Conservation (phyloP, 2,888 invertebrate genomes). For the Norana najaformis region DNA sequence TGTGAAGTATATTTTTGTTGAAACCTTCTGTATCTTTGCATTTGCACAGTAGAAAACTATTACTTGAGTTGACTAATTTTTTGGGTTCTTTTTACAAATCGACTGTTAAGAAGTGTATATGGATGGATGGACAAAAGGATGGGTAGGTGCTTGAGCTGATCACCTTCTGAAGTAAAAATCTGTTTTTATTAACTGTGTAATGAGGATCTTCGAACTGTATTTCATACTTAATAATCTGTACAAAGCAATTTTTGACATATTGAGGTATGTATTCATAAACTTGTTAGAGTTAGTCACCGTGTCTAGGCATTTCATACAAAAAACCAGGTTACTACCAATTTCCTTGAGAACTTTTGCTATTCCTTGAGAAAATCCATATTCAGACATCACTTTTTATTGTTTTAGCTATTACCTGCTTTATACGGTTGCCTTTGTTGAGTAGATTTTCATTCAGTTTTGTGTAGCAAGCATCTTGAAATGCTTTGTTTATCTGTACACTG, state of each 20-base stretch:
- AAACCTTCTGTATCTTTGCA: not conserved
- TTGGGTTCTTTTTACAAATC: not conserved
- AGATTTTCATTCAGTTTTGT: not conserved
- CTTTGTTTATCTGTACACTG: not conserved
- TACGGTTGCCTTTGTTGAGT: not conserved
- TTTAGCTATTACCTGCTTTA: not conserved
- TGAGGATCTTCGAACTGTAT: not conserved
- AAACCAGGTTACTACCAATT: no score
- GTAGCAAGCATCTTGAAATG: not conserved
- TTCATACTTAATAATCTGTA: no score
- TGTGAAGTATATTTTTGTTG: not conserved
- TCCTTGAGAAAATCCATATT: not conserved
- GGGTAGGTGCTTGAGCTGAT: no score
- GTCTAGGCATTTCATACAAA: no score
- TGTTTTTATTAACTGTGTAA: no score
- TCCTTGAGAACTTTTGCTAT: not conserved
- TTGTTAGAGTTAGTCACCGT: no score
- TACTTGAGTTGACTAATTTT: not conserved
- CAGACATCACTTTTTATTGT: not conserved
- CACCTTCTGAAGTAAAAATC: no score
- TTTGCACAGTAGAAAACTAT: not conserved
- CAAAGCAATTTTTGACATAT: no score
- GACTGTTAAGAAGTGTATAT: no score
- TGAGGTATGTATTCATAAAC: no score
- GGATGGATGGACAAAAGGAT: no score